These are phyloP conservation scores for Orchesella cincta DNA, from an alignment of 1,140 invertebrate genomes.

Conservation along the genomic window DNA sequence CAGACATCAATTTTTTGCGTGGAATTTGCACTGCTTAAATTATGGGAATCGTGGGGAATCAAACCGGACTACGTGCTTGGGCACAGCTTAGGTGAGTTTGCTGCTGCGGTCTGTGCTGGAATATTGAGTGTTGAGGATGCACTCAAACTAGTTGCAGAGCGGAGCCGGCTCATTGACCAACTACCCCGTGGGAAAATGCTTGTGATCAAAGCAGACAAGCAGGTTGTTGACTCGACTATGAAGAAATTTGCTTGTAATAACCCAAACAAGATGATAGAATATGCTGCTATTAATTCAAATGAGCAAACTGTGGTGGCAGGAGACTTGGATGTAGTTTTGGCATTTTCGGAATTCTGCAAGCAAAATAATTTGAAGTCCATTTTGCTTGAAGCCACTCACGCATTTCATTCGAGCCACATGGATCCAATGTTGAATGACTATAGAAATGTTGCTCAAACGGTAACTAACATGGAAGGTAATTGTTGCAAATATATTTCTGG, in stretches of 20 bases:
- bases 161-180: neutral
- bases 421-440: neutral
- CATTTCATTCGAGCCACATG: slow-evolving; percentile 11
- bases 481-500: slow-evolving; percentile 4
- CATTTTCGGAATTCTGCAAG: neutral
- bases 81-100: neutral
- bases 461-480: neutral
- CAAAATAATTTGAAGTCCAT: neutral
- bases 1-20: slow-evolving; percentile 14
- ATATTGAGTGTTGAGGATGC: neutral
- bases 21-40: neutral
- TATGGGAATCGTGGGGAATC: neutral
- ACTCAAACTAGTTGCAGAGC: neutral
- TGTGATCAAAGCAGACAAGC: neutral
- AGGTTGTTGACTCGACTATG: neutral
- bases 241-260: neutral
- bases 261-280: neutral
- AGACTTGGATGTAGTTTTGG: neutral
- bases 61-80: neutral
- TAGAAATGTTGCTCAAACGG: neutral
- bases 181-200: slow-evolving; percentile 7
- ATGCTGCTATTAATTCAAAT: neutral
- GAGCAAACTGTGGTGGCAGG: slow-evolving; percentile 4
- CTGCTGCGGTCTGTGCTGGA: neutral
- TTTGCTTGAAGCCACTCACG: neutral